Evolutionary conservation across 1,140 invertebrate genomes (phyloP).

Genomic region (Cataglyphis hispanica): DNA sequence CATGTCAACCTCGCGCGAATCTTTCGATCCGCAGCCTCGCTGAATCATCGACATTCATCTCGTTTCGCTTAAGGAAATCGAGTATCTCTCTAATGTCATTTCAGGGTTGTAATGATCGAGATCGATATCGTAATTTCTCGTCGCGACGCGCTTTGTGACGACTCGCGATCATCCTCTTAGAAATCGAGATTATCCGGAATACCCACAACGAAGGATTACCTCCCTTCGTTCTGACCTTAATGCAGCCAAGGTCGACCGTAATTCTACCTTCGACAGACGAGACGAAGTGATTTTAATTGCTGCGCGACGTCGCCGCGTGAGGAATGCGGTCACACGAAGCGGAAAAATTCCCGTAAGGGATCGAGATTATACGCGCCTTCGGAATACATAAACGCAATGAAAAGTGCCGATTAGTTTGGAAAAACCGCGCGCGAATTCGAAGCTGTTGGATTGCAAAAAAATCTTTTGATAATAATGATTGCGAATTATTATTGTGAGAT

Average conservation of each 20-base stretch:
- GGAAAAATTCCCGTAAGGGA: constrained; percentile 19
- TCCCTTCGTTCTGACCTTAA: constrained; percentile 16
- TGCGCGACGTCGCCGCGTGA: constrained; percentile 54
- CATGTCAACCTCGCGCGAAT: constrained; percentile 28
- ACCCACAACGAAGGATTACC: neutral
- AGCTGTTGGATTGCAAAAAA: neutral
- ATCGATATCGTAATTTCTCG: neutral
- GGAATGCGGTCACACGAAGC: constrained; percentile 75
- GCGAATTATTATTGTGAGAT: neutral
- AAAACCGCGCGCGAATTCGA: neutral
- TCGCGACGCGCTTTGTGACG: neutral
- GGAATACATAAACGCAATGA: neutral
- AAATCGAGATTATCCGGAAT: constrained; percentile 6
- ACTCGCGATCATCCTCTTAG: neutral
- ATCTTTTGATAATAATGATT: neutral
- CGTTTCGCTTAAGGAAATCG: constrained; percentile 25
- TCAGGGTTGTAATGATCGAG: constrained; percentile 28
- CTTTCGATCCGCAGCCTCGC: constrained; percentile 19
- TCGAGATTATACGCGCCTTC: constrained; percentile 33
- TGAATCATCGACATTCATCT: constrained; percentile 22
- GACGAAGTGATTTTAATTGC: constrained; percentile 73
- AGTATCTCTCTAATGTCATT: neutral
- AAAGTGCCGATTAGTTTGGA: neutral
- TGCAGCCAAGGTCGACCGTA: constrained; percentile 18
- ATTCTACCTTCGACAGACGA: constrained; percentile 11